Evolutionary conservation across 2,797 vertebrate species (phyloP).

Genomic region (Syndactyla subalaris): DNA sequence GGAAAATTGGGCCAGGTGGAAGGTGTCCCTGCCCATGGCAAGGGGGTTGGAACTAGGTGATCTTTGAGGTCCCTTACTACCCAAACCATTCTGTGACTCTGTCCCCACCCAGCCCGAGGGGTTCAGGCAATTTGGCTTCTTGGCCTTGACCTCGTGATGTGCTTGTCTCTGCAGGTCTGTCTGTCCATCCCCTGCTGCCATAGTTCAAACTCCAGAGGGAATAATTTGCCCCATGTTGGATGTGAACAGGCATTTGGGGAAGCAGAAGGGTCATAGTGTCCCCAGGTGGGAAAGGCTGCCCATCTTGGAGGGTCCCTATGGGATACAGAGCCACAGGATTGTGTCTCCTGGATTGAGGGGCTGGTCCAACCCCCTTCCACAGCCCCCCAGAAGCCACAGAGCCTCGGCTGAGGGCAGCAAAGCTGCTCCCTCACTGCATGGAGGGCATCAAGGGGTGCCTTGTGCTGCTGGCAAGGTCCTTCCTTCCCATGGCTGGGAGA

Average conservation of each 20-base stretch:
- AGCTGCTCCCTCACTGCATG: background rate
- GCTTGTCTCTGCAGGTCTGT: background rate
- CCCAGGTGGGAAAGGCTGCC: fast-evolving
- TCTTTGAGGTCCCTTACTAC: too few relatives aligned
- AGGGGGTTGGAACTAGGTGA: too few relatives aligned
- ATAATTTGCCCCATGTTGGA: background rate
- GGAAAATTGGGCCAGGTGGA: background rate
- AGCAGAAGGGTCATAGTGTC: background rate
- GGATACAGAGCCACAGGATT: background rate
- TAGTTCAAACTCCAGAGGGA: background rate
- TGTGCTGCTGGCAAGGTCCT: background rate
- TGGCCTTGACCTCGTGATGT: background rate
- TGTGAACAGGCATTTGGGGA: fast-evolving
- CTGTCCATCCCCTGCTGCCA: background rate
- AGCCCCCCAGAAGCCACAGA: background rate
- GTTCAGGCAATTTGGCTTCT: fast-evolving
- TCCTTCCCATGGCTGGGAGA: background rate
- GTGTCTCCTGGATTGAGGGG: background rate
- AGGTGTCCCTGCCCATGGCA: too few relatives aligned
- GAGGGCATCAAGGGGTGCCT: background rate
- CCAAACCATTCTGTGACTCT: background rate
- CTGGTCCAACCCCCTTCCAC: background rate
- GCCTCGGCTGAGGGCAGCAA: fast-evolving
- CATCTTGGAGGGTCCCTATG: fast-evolving
- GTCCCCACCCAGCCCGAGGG: background rate